Conservation (phyloP, 2,797 vertebrate genomes). For the Cirrhinus molitorella region DNA sequence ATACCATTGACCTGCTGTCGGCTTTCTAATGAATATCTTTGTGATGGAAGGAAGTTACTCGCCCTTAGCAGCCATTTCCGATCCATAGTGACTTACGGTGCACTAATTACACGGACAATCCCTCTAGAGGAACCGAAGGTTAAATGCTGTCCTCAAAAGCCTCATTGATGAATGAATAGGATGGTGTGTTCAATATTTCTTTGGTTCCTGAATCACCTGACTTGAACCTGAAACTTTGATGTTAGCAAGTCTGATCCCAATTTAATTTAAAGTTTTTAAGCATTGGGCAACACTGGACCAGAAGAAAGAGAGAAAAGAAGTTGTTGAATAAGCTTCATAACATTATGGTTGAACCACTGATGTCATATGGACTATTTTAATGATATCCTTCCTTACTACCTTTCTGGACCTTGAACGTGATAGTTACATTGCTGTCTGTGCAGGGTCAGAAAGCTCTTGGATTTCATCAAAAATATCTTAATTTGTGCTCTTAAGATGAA, state of each 20-base stretch:
- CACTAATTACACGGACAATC: conserved; percentile 20
- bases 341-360: too few species aligned
- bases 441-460: too few species aligned
- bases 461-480: too few species aligned
- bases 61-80: conserved; percentile 12
- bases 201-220: neutral
- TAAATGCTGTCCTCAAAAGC: conserved; percentile 33
- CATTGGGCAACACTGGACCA: too few species aligned
- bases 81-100: conserved; percentile 13
- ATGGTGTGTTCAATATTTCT: conserved; percentile 12
- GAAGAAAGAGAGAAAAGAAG: too few species aligned
- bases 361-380: too few species aligned
- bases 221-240: conserved; percentile 1
- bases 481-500: too few species aligned
- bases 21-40: conserved; percentile 52
- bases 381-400: too few species aligned
- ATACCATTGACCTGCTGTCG: conserved; percentile 46
- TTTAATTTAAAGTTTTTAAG: neutral
- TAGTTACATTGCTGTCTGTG: too few species aligned
- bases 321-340: too few species aligned
- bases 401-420: too few species aligned
- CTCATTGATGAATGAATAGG: conserved; percentile 28
- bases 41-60: neutral
- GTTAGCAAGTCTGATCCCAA: neutral
- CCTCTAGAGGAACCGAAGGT: conserved; percentile 6